These are phyloP conservation scores for Molossus molossus DNA, from an alignment of 2,797 vertebrate species.

Conservation along the genomic window DNA sequence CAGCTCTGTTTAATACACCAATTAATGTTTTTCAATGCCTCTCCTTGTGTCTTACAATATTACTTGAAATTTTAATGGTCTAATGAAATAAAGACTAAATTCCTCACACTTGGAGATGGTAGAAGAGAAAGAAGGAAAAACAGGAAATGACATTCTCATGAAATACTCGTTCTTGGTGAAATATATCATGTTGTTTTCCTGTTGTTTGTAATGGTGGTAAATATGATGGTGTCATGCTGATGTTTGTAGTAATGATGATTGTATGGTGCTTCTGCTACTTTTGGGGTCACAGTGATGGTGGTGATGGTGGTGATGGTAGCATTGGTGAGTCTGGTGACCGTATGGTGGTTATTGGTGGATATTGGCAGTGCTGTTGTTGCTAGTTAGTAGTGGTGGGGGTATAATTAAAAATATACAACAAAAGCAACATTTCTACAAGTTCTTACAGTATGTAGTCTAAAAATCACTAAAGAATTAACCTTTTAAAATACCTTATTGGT, in stretches of 20 bases:
- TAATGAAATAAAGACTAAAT: constrained; percentile 21
- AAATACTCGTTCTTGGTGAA: neutral
- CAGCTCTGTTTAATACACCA: neutral
- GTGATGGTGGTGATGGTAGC: neutral
- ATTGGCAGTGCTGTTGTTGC: neutral
- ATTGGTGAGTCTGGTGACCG: too few relatives aligned
- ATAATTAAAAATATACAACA: neutral
- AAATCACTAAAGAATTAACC: neutral
- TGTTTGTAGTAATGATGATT: too few relatives aligned
- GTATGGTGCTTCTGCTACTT: neutral
- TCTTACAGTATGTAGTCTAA: neutral
- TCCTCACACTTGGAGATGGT: neutral
- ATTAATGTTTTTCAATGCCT: constrained; percentile 12
- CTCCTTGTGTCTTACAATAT: neutral
- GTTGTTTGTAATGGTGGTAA: neutral
- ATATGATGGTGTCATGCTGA: neutral
- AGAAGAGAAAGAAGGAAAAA: neutral
- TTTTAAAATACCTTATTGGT: neutral
- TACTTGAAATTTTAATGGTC: neutral
- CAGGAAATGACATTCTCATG: neutral
- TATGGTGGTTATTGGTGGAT: neutral
- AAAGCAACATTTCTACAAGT: neutral
- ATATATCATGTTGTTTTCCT: neutral
- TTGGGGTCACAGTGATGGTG: too few relatives aligned
- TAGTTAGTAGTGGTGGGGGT: neutral